phyloP scores from a whole-genome alignment of 2,888 invertebrate species.

The Acronicta leporina region DNA sequence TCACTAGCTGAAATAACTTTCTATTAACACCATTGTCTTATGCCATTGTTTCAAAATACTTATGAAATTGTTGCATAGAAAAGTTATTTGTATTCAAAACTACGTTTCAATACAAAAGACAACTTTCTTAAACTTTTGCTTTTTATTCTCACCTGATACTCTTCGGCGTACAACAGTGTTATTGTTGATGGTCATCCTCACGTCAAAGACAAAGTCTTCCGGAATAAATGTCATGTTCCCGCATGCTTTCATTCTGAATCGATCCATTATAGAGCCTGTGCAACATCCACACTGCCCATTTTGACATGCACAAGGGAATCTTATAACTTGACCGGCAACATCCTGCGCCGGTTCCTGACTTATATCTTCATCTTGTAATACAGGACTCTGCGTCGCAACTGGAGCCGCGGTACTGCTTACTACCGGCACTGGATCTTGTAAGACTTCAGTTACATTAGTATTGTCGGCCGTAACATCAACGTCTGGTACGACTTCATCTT shows the following conservation, averaged over 20 bases:
- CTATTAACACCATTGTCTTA: conserved; percentile 32
- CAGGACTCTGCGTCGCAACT: conserved; percentile 61
- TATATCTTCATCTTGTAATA: conserved; percentile 62
- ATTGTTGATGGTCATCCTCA: conserved; percentile 92
- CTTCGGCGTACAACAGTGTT: conserved; percentile 92
- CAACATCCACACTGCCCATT: conserved; percentile 92
- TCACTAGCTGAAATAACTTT: conserved; percentile 90
- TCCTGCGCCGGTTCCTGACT: conserved; percentile 53
- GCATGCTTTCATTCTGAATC: conserved; percentile 93
- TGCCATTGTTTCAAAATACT: conserved; percentile 32
- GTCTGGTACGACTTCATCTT: conserved; percentile 55
- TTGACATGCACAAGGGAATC: conserved; percentile 90
- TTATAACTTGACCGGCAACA: conserved; percentile 82
- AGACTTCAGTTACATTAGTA: conserved; percentile 48
- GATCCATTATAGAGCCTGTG: conserved; percentile 90
- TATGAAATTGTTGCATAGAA: conserved; percentile 16
- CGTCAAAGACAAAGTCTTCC: conserved; percentile 94
- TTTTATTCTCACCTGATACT: conserved; percentile 90
- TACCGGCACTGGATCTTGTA: conserved; percentile 50
- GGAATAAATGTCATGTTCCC: conserved; percentile 94
- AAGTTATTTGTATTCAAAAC: conserved; percentile 47
- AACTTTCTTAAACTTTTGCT: conserved; percentile 29
- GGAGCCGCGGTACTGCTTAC: conserved; percentile 52
- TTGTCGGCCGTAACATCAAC: conserved; percentile 44
- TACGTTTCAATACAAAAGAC: conserved; percentile 29